Evolutionary conservation across 2,797 vertebrate genomes (phyloP), one percentile per base, ranked within the genome.

Genomic region (Lophotriccus pileatus): DNA sequence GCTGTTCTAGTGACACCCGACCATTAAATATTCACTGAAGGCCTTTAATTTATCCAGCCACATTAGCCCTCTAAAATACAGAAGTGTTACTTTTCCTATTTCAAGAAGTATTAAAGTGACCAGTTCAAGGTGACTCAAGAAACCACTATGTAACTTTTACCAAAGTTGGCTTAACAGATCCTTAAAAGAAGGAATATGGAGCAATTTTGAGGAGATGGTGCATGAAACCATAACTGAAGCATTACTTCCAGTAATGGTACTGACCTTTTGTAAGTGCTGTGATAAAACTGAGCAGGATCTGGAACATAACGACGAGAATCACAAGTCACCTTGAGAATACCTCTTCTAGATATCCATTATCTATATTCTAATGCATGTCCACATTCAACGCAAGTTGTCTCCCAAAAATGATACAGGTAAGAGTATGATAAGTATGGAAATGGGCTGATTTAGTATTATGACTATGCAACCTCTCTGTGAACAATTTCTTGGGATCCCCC

Each of bases 191-290:
- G 32, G 89, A 87, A 75, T 66, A 75, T 27, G 47, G 80, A 73
- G 32, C 27, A 64, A 50, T 87, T 93, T 92, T 90, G 58, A 92
- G 63, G 67, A 96, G 74, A 72, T 84, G 69, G 43, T 69, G 70
- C 74, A 84, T 90, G 87, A 94, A 95, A 93, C 69, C 59, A 55
- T 76, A 93, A 79, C 74, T 79, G 84, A 84, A 82, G 14, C 62
- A 59, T 66, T 93, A 55, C 23, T 76, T 86, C 39, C 0, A 0
- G 20, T 92, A 79, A 95, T 66, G 74, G 34, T 32, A 44, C 59
- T 76, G 86, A 94, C 70, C 70, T 96, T 94, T 92, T 63, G 47
- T 32, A 87, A 95, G 43, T 27, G 15, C 39, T 69, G 47, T 59
- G 77, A 84, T 88, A 95, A 96, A 96, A 90, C 18, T 0, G 4